Evolutionary conservation across 2,113 vertebrate genomes (phyloP), one percentile per base, ranked within the genome.

Genomic region (Pundamilia nyererei): DNA sequence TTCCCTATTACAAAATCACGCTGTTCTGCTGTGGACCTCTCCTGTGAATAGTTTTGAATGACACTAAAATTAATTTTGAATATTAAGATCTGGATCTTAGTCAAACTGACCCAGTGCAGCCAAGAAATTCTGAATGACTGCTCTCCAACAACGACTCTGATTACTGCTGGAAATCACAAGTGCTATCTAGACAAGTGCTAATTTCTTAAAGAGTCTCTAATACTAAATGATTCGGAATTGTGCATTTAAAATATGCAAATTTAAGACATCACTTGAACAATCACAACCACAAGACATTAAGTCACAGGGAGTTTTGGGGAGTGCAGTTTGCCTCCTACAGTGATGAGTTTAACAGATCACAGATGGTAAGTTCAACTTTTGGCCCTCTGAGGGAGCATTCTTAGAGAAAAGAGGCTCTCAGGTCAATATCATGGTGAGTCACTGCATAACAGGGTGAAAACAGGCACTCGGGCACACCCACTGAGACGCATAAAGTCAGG

Each of bases 281-380:
- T 79, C 49, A 31, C 17, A 24, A 84, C 55, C 60, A 79, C n/a
- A 13, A 89, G n/a, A 81, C 82, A 72, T 83, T 38, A 58, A 81
- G 65, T 26, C n/a, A n/a, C 21, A 81, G 40, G 79, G 58, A 79
- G 58, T 55, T 86, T 29, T 11, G 62, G 49, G 86, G 58, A 80
- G 77, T 77, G 83, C 56, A 60, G 83, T 86, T 85, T 80, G 75
- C 83, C 91, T 91, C 82, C 87, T 83, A 87, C 81, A 82, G 86
- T 92, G 94, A 96, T 92, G 92, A 83, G 77, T 87, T 93, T 96
- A 95, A 94, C 95, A 95, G 94, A 89, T 92, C 90, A 92, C 94
- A 95, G 88, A 95, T 92, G 92, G 91, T 81, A 89, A 86, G 79
- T 93, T 91, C 70, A 90, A 92, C 85, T 89, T 87, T 38, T 55